Evolutionary conservation across 2,888 invertebrate species (phyloP).

Genomic region (Ectropis crepuscularia): DNA sequence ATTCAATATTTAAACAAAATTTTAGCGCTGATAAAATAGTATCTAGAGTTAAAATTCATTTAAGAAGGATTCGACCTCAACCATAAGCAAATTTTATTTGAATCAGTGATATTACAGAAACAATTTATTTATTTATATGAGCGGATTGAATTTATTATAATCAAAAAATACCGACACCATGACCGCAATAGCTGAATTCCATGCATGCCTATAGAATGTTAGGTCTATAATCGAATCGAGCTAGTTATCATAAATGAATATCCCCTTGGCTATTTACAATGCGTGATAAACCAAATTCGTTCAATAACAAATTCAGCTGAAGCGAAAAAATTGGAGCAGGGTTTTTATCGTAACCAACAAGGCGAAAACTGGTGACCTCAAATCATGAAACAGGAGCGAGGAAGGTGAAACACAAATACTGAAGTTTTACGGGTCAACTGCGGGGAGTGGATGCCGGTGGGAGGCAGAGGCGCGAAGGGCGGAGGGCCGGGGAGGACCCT

Average conservation of each 20-base stretch:
- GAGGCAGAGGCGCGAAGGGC: conserved; percentile 66
- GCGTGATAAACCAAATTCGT: conserved; percentile 25
- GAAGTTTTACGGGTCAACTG: conserved; percentile 77
- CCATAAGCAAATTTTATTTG: conserved; percentile 64
- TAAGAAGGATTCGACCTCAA: conserved; percentile 61
- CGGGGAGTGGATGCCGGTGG: conserved; percentile 51
- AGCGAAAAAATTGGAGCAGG: conserved; percentile 33
- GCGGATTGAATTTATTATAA: conserved; percentile 3
- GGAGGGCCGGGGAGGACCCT: conserved; percentile 76
- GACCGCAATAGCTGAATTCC: background rate
- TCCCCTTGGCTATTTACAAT: conserved; percentile 27
- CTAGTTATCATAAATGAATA: conserved; percentile 30
- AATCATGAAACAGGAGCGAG: conserved; percentile 67
- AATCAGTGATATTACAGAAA: conserved; percentile 46
- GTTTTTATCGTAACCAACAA: conserved; percentile 40
- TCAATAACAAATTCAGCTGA: conserved; percentile 26
- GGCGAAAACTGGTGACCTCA: conserved; percentile 54
- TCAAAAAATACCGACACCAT: background rate
- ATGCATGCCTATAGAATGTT: background rate
- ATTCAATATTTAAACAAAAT: conserved; percentile 6
- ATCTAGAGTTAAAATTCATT: conserved; percentile 51
- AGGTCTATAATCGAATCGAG: background rate
- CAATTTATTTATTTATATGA: conserved; percentile 20
- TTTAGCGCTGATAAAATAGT: conserved; percentile 2
- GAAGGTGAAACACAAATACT: conserved; percentile 73